Conservation (phyloP, 30 jellyfish, hydroid and myxozoan species). For the Hydractinia echinata region DNA sequence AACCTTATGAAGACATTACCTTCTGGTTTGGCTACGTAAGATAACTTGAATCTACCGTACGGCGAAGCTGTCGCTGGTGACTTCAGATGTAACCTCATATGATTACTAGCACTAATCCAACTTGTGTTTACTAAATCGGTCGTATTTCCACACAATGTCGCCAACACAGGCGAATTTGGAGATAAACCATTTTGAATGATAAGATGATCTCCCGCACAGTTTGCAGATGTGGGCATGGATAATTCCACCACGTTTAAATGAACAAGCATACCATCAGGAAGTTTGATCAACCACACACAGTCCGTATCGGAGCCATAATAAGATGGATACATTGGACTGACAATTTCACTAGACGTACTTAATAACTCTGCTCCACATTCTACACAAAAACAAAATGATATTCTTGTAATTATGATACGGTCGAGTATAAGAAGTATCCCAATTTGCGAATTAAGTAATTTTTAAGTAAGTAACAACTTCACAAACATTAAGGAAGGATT, state of each 20-base stretch:
- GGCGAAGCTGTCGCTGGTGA: constrained; percentile 37
- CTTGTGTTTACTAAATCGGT: constrained; percentile 22
- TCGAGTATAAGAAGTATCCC: no score
- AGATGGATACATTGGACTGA: constrained; percentile 64
- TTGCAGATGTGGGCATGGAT: constrained; percentile 50
- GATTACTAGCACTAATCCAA: constrained; percentile 32
- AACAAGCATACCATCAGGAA: constrained; percentile 45
- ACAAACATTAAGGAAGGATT: no score
- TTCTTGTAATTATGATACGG: no score
- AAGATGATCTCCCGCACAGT: neutral
- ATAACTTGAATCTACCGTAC: constrained; percentile 45
- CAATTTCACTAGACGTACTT: constrained; percentile 52
- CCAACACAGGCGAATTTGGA: neutral
- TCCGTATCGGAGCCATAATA: constrained; percentile 57
- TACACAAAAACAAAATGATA: no score
- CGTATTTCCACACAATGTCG: constrained; percentile 1
- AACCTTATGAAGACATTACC: constrained; percentile 11
- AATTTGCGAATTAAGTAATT: no score
- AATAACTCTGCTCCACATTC: constrained; percentile 41
- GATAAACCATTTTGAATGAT: neutral
- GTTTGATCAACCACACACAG: constrained; percentile 62
- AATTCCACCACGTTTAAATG: constrained; percentile 34
- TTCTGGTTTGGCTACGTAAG: constrained; percentile 27
- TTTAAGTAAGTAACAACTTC: no score
- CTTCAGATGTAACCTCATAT: constrained; percentile 32